A percentile compares a stretch with the other conserved stretches of the same genome.
Conservation (phyloP, 2,797 vertebrate species). For the Eulemur coronatus region DNA sequence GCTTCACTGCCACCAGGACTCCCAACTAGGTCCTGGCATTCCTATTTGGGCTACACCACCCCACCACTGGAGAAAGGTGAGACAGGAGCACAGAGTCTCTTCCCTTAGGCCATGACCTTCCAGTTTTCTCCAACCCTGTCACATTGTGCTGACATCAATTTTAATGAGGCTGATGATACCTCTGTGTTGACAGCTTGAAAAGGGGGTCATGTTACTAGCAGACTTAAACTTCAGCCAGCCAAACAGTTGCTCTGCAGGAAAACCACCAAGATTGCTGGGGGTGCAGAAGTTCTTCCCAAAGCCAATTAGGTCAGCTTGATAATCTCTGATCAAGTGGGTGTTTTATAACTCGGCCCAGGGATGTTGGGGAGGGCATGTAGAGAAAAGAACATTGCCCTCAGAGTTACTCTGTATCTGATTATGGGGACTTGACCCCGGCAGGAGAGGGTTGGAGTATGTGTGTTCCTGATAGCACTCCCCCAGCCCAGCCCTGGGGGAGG, state of each 20-base stretch:
- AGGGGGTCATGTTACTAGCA: constrained; percentile 55
- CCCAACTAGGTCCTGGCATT: neutral
- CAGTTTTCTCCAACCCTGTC: neutral
- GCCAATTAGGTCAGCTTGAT: constrained; percentile 22
- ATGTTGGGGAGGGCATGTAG: neutral
- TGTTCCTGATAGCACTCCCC: neutral
- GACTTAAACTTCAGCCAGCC: neutral
- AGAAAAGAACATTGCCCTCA: neutral
- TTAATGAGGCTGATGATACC: constrained; percentile 56
- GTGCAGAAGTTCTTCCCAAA: constrained; percentile 18
- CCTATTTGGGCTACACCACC: neutral
- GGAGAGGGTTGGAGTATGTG: neutral
- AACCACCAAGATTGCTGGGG: constrained; percentile 9
- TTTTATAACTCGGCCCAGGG: neutral
- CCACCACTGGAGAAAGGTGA: neutral
- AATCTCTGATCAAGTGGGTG: neutral
- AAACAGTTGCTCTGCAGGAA: constrained; percentile 24
- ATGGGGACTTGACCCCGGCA: neutral
- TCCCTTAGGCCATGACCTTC: constrained; percentile 31
- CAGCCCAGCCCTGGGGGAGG: neutral
- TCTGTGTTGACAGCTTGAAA: constrained; percentile 58
- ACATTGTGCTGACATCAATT: constrained; percentile 51
- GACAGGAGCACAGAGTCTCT: neutral
- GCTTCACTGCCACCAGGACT: too few relatives aligned
- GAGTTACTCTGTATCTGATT: neutral